These are phyloP conservation scores for Frankliniella fusca DNA, from an alignment of 2,888 invertebrate genomes.

Conservation along the genomic window DNA sequence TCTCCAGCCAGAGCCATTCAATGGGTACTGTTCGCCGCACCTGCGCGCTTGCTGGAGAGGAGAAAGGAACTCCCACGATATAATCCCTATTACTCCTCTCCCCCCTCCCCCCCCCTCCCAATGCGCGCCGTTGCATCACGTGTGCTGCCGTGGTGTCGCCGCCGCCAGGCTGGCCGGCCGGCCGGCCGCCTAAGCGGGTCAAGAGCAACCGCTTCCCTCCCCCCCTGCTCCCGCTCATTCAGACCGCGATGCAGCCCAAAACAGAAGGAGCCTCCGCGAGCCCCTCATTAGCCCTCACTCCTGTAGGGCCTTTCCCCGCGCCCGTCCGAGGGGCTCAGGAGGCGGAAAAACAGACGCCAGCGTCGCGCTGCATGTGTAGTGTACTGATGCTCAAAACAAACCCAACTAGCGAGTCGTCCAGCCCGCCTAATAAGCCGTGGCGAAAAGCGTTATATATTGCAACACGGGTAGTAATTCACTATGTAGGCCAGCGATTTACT, in stretches of 20 bases:
- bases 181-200: constrained; percentile 6
- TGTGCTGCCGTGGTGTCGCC: constrained; percentile 11
- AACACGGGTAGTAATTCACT: constrained; percentile 20
- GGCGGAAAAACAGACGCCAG: no score
- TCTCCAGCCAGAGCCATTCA: neutral
- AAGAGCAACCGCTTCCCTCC: neutral
- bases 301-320: neutral
- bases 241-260: no score
- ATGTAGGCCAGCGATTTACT: constrained; percentile 1
- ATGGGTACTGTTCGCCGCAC: neutral
- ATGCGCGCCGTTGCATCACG: neutral
- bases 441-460: neutral
- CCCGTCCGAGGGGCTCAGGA: neutral
- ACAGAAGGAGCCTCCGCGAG: no score
- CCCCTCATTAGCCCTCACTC: no score
- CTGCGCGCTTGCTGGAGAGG: neutral
- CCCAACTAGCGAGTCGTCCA: neutral
- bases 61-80: neutral
- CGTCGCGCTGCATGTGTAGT: neutral
- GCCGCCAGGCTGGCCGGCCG: no score
- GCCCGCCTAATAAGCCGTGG: neutral
- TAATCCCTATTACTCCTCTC: neutral
- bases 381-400: neutral
- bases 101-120: neutral
- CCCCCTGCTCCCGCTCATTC: neutral